Conservation (phyloP, 2,888 invertebrate species). For the Pseudanteris insignis region DNA sequence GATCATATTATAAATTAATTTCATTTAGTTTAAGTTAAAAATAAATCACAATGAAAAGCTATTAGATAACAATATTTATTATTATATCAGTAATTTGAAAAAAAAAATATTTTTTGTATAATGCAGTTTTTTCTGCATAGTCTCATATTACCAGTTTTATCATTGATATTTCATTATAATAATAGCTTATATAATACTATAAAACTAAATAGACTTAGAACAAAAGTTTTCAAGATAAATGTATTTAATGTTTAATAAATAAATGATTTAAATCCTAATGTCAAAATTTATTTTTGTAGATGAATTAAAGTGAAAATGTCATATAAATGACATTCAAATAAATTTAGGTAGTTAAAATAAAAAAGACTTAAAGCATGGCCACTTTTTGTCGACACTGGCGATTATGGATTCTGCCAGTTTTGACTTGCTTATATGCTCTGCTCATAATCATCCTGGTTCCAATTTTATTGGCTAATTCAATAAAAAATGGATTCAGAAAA, state of each 20-base stretch:
- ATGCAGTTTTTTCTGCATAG: too few relatives aligned
- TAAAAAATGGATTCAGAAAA: constrained; percentile 80
- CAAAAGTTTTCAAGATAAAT: neutral
- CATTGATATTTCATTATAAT: too few relatives aligned
- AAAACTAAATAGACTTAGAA: neutral
- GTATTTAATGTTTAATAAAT: neutral
- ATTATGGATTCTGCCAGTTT: constrained; percentile 88
- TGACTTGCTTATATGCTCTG: constrained; percentile 81
- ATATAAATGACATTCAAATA: constrained; percentile 50
- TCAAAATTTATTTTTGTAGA: neutral
- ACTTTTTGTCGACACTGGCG: constrained; percentile 73
- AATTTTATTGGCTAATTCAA: constrained; percentile 81
- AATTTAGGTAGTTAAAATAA: neutral
- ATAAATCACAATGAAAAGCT: too few relatives aligned
- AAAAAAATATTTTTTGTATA: too few relatives aligned
- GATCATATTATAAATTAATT: too few relatives aligned
- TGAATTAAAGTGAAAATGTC: constrained; percentile 5
- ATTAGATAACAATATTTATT: too few relatives aligned
- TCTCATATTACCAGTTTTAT: too few relatives aligned
- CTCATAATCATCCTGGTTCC: constrained; percentile 87
- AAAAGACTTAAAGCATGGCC: constrained; percentile 54
- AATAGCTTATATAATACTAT: too few relatives aligned
- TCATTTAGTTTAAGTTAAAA: too few relatives aligned
- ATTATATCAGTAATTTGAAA: too few relatives aligned
- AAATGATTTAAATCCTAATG: neutral